A percentile compares a stretch with the other conserved stretches of the same genome.
phyloP scores from a whole-genome alignment of 2,113 vertebrate genomes.

The Taurulus bubalis region DNA sequence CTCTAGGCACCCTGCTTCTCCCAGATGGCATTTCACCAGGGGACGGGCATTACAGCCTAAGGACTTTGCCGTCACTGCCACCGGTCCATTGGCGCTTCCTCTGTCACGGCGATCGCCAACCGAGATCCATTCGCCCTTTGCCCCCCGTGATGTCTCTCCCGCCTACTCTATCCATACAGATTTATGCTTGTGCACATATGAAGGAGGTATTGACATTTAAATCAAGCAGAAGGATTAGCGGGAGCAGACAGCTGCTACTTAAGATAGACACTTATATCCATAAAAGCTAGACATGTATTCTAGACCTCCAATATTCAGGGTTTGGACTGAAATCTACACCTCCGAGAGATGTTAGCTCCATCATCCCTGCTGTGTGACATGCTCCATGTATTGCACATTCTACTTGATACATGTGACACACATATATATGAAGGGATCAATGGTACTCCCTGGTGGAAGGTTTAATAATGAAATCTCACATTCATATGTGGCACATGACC shows the following conservation, averaged over 20 bases:
- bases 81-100: constrained; percentile 24
- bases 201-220: constrained; percentile 78
- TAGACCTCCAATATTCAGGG: constrained; percentile 25
- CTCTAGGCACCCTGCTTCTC: constrained; percentile 45
- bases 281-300: constrained; percentile 56
- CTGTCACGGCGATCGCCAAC: constrained; percentile 7
- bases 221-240: constrained; percentile 69
- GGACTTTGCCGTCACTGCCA: constrained; percentile 36
- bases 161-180: constrained; percentile 57
- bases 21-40: constrained; percentile 68
- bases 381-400: constrained; percentile 26
- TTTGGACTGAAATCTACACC: constrained; percentile 37
- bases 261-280: constrained; percentile 72
- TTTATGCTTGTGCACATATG: constrained; percentile 62
- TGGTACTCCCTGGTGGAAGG: neutral
- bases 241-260: constrained; percentile 67
- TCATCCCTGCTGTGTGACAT: constrained; percentile 19
- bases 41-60: constrained; percentile 54
- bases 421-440: constrained; percentile 13
- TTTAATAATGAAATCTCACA: constrained; percentile 25
- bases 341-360: constrained; percentile 12
- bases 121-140: constrained; percentile 49
- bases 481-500: constrained; percentile 36
- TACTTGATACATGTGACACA: constrained; percentile 16
- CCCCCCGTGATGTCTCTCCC: constrained; percentile 39